Evolutionary conservation across 2,113 vertebrate genomes (phyloP).

Genomic region (Typhlomys cinereus): DNA sequence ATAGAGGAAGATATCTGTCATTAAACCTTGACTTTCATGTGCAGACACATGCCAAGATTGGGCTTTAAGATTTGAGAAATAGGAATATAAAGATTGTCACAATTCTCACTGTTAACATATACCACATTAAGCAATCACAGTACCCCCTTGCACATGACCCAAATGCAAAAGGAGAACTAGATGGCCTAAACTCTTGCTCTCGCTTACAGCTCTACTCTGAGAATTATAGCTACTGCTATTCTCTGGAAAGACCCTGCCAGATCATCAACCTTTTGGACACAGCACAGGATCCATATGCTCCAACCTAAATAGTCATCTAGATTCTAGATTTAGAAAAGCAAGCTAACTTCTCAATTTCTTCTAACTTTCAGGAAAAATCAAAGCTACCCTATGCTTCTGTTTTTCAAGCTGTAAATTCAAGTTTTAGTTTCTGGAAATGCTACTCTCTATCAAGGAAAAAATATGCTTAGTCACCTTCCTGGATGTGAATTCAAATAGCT

Average conservation of each 20-base stretch:
- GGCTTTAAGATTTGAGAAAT: neutral
- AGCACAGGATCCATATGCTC: too few species aligned
- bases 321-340: neutral
- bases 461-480: neutral
- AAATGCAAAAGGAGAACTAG: neutral
- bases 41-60: neutral
- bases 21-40: neutral
- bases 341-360: neutral
- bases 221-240: neutral
- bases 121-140: accelerated
- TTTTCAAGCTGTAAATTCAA: neutral
- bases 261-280: neutral
- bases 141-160: neutral
- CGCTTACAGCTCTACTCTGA: neutral
- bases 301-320: neutral
- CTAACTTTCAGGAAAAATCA: neutral
- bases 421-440: neutral
- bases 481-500: neutral
- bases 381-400: neutral
- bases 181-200: neutral
- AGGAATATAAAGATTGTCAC: neutral
- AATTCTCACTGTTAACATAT: neutral
- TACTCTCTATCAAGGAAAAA: neutral
- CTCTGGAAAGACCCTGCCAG: neutral
- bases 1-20: neutral